Base-by-base conservation (phyloP, 1,140 invertebrate species). In the Oryctes rhinoceros region DNA sequence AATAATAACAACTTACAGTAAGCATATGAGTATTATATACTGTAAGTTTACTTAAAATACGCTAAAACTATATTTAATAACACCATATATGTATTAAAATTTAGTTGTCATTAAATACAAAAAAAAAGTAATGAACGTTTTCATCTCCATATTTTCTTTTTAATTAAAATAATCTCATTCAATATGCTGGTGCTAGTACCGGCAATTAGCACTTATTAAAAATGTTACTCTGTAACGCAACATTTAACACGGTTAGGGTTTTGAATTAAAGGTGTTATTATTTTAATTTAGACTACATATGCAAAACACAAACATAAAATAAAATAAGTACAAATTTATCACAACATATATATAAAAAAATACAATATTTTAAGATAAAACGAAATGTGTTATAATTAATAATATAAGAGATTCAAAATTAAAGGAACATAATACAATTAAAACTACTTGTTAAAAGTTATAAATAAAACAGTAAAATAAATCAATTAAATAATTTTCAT, bases 281-380 rank as follows among this genome's bases (percentile, higher is more conserved):
- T 71, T 71, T 71, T 71, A 71, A 71, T 71, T 59, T 37, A 10
- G 5, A 71, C 65, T 71, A 71, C 24, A 24, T 67, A 30, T 71
- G 65, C 13, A 30, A 71, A 71, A 71, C 20, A 71, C 24, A 71
- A 71, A 18, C 53, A 7, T 59, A 59, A 35, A 47, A 76, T 47
- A 76, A 76, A 76, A 47, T 76, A 76, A 76, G 75, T 76, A 76
- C 75, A 76, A 71, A 48, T 47, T 44, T 76, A 76, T 76, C 75
- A 76, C 75, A 76, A 76, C 18, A 39, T 76, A 47, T 76, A 39
- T 76, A 47, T 76, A 47, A 35, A 76, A 44, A 76, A 76, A 76
- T 30, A 76, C 18, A 76, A 47, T 76, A 47, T 24, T 15, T 39
- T 47, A 47, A 76, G 9, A 24, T 76, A 76, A 37, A 71, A 71